A percentile compares a stretch with the other conserved stretches of the same genome.
Evolutionary conservation across 2,113 vertebrate species (phyloP).

Genomic region (Austrofundulus limnaeus): DNA sequence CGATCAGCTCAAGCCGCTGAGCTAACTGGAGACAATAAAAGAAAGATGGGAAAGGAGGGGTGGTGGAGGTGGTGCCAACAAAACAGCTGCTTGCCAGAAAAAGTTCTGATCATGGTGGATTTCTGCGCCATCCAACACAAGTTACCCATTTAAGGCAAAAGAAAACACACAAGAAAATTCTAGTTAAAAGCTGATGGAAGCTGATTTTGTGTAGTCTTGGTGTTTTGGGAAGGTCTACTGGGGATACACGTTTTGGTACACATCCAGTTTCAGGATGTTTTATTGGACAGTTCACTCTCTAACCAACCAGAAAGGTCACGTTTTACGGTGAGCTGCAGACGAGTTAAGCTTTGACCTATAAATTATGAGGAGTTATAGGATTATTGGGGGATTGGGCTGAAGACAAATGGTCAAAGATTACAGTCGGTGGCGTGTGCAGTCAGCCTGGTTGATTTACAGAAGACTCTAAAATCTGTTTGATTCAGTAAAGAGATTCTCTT

Average conservation of each 20-base stretch:
- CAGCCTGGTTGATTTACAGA: not conserved
- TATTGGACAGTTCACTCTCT: conserved; percentile 50
- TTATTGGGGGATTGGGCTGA: not conserved
- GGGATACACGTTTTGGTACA: conserved; percentile 33
- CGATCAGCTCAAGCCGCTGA: conserved; percentile 56
- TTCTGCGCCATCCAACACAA: conserved; percentile 19
- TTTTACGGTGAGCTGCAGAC: conserved; percentile 47
- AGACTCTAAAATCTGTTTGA: not conserved
- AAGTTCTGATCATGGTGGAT: conserved; percentile 46
- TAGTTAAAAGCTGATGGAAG: conserved; percentile 3
- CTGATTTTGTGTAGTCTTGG: conserved; percentile 13
- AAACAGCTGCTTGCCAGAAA: conserved; percentile 27
- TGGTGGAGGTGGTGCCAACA: conserved; percentile 21
- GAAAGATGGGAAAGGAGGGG: conserved; percentile 14
- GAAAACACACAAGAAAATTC: not conserved
- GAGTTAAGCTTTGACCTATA: conserved; percentile 17
- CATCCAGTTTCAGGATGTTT: conserved; percentile 39
- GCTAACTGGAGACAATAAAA: conserved; percentile 40
- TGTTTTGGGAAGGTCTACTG: conserved; percentile 24
- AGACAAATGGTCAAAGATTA: not conserved
- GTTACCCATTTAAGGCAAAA: conserved; percentile 23
- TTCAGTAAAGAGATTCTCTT: not conserved
- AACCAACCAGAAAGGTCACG: conserved; percentile 29
- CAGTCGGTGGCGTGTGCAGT: not conserved
- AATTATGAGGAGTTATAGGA: conserved; percentile 23